Percentiles rank a stretch among this genome's conserved stretches.
Evolutionary conservation across 2,113 vertebrate genomes (phyloP).

Genomic region (Cheirogaleus medius): DNA sequence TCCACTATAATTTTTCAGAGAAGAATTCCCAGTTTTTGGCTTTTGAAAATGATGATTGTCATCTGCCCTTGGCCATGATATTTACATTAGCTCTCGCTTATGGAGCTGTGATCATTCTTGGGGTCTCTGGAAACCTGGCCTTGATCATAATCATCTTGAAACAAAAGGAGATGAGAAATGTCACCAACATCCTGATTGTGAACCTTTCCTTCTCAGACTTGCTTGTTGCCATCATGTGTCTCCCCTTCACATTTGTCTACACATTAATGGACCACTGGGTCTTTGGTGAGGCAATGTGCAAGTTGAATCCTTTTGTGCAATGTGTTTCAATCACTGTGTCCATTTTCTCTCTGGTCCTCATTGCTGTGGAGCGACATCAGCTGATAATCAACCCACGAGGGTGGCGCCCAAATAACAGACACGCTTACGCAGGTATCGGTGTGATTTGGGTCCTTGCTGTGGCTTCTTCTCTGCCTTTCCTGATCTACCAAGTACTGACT

Average conservation of each 20-base stretch:
- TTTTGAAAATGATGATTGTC: slow-evolving; percentile 85
- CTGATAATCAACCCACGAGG: slow-evolving; percentile 92
- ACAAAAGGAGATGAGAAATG: slow-evolving; percentile 93
- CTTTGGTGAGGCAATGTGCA: slow-evolving; percentile 92
- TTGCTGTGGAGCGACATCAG: slow-evolving; percentile 91
- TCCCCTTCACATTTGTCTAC: slow-evolving; percentile 93
- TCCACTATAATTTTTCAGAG: slow-evolving; percentile 79
- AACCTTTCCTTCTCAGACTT: slow-evolving; percentile 93
- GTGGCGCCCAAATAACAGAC: slow-evolving; percentile 90
- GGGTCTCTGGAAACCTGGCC: slow-evolving; percentile 90
- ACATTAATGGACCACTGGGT: slow-evolving; percentile 95
- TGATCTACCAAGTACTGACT: slow-evolving; percentile 87
- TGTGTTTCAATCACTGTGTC: slow-evolving; percentile 92
- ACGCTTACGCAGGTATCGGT: slow-evolving; percentile 89
- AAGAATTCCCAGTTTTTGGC: slow-evolving; percentile 76
- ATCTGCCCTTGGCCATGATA: slow-evolving; percentile 86
- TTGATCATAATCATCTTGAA: slow-evolving; percentile 90
- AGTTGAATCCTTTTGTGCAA: slow-evolving; percentile 90
- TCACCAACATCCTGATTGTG: slow-evolving; percentile 93
- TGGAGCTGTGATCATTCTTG: slow-evolving; percentile 90
- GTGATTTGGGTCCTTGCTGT: slow-evolving; percentile 89
- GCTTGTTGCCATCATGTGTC: slow-evolving; percentile 90
- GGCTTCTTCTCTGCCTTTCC: slow-evolving; percentile 89
- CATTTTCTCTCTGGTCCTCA: slow-evolving; percentile 92
- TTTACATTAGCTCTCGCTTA: slow-evolving; percentile 91